phyloP scores from a whole-genome alignment of 2,113 vertebrate species.

The Prochilodus magdalenae region DNA sequence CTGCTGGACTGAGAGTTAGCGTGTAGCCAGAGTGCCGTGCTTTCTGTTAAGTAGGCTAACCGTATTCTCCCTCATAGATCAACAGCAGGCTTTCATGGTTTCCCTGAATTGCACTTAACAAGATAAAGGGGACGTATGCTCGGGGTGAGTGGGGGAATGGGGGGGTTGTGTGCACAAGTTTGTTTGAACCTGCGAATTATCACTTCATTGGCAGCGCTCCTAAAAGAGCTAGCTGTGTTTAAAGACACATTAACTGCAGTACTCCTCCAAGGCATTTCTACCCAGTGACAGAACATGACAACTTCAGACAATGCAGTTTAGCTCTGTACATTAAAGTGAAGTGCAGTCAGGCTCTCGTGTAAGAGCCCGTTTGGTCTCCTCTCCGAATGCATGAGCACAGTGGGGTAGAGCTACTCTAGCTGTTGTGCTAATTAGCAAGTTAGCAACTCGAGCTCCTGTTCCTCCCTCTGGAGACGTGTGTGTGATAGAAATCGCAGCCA shows the following conservation, averaged over 20 bases:
- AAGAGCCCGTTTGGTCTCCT: neutral
- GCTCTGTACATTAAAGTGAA: neutral
- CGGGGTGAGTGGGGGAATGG: too few relatives aligned
- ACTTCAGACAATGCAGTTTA: neutral
- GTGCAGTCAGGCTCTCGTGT: neutral
- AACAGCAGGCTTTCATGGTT: slow-evolving; percentile 6
- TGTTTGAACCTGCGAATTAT: neutral
- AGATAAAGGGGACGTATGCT: slow-evolving; percentile 19
- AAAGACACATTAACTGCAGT: neutral
- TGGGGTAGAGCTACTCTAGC: slow-evolving; percentile 20
- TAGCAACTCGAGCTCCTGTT: slow-evolving; percentile 20
- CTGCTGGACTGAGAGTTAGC: slow-evolving; percentile 1
- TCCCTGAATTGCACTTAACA: slow-evolving; percentile 16
- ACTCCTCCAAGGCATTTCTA: neutral
- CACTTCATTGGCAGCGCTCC: slow-evolving; percentile 1
- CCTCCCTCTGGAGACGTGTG: slow-evolving; percentile 14
- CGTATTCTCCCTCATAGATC: neutral
- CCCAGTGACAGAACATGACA: neutral
- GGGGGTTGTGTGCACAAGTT: neutral
- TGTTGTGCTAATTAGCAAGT: slow-evolving; percentile 42
- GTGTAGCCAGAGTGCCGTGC: slow-evolving; percentile 3
- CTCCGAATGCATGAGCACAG: slow-evolving; percentile 8
- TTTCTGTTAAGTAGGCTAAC: slow-evolving; percentile 15
- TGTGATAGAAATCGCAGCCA: slow-evolving; percentile 22
- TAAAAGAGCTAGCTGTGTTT: neutral